Evolutionary conservation across 2,113 vertebrate species (phyloP).

Genomic region (Menidia beryllina): DNA sequence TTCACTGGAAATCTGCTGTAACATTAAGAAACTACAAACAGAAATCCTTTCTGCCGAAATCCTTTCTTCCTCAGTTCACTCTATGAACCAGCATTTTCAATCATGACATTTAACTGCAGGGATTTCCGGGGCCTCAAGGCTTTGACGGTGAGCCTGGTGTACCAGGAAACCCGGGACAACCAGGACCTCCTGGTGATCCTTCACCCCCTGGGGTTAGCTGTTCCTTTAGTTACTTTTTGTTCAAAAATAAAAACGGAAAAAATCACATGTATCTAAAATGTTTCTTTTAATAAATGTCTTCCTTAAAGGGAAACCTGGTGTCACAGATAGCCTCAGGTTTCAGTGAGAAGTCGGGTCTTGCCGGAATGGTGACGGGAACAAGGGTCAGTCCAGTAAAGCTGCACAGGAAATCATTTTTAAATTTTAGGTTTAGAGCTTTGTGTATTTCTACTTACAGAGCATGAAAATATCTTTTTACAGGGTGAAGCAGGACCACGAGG

Average conservation of each 20-base stretch:
- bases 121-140: constrained; percentile 89
- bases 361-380: constrained; percentile 86
- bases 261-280: accelerated
- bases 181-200: constrained; percentile 89
- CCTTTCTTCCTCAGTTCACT: neutral
- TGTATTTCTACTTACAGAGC: neutral
- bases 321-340: constrained; percentile 92
- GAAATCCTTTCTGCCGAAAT: too few relatives aligned
- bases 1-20: too few relatives aligned
- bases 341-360: constrained; percentile 87
- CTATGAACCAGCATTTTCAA: neutral
- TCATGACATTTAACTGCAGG: constrained; percentile 75
- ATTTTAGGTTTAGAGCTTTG: neutral
- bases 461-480: constrained; percentile 70
- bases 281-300: neutral
- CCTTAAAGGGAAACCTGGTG: constrained; percentile 80
- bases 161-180: constrained; percentile 92
- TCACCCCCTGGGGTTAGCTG: constrained; percentile 83
- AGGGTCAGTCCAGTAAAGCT: constrained; percentile 82
- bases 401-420: accelerated
- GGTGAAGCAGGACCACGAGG: constrained; percentile 94
- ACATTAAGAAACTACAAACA: too few relatives aligned
- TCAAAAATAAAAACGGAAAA: neutral
- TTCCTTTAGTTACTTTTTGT: neutral
- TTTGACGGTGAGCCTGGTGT: constrained; percentile 96